A percentile compares a stretch with the other conserved stretches of the same genome.
Evolutionary conservation across 2,888 invertebrate genomes (phyloP).

Genomic region (Eustalomyia histrio): DNA sequence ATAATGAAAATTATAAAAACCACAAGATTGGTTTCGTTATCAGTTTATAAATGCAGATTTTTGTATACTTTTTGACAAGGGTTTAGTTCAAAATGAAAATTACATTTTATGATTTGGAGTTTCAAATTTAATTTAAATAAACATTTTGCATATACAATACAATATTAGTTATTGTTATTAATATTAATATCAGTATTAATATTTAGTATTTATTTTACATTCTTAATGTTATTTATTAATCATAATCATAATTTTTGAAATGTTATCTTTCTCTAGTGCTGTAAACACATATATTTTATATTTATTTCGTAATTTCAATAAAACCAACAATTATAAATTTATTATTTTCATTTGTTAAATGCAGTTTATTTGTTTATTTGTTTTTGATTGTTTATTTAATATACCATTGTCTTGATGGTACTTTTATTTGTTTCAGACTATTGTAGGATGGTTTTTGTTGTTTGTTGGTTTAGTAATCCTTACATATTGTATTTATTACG

Average conservation of each 20-base stretch:
- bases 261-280: conserved; percentile 14
- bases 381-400: conserved; percentile 38
- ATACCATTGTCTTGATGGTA: not conserved
- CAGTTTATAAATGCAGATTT: too few species aligned
- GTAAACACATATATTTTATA: conserved; percentile 10
- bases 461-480: conserved; percentile 11
- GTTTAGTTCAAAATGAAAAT: too few species aligned
- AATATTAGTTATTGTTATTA: not conserved
- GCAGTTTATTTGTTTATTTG: conserved; percentile 43
- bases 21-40: too few species aligned
- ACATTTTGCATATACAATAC: too few species aligned
- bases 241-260: conserved; percentile 9
- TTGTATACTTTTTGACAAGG: too few species aligned
- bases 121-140: too few species aligned
- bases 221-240: conserved; percentile 22
- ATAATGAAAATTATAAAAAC: too few species aligned
- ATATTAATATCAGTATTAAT: too few species aligned
- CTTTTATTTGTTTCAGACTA: not conserved
- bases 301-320: conserved; percentile 17
- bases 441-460: too few species aligned
- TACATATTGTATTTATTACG: conserved; percentile 16
- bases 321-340: conserved; percentile 37
- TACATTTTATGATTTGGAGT: too few species aligned
- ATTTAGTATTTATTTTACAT: conserved; percentile 11
- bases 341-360: conserved; percentile 30